Conservation (phyloP, 2,797 vertebrate genomes). For the Florisuga fusca region DNA sequence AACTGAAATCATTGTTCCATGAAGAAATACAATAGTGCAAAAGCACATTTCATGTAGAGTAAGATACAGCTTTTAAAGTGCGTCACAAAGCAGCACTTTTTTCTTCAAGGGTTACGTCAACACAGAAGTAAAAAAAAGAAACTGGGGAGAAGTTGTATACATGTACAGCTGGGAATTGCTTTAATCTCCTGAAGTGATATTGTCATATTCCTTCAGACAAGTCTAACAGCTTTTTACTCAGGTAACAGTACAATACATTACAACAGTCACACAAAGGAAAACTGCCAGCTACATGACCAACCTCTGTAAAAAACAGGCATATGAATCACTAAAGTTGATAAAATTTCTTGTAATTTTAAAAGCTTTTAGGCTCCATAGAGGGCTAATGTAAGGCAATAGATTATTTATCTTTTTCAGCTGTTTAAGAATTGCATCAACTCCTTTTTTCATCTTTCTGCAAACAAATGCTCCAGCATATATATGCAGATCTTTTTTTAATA, state of each 20-base stretch:
- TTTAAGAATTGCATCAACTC: slow-evolving; percentile 51
- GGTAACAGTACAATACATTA: slow-evolving; percentile 54
- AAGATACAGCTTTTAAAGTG: background rate
- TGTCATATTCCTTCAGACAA: slow-evolving; percentile 17
- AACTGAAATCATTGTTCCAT: background rate
- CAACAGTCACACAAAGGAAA: slow-evolving; percentile 45
- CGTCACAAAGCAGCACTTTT: background rate
- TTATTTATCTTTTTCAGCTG: slow-evolving; percentile 64
- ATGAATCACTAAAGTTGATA: slow-evolving; percentile 53
- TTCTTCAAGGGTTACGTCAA: background rate
- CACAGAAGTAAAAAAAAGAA: background rate
- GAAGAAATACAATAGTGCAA: slow-evolving; percentile 8
- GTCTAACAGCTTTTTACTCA: slow-evolving; percentile 55
- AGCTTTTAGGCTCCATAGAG: slow-evolving; percentile 74
- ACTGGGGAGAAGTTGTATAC: background rate
- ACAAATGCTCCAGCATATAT: slow-evolving; percentile 1
- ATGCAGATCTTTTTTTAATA: background rate
- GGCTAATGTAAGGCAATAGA: slow-evolving; percentile 55
- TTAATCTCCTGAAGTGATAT: slow-evolving; percentile 3
- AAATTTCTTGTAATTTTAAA: slow-evolving; percentile 67
- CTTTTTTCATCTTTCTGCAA: background rate
- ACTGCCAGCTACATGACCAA: slow-evolving; percentile 52
- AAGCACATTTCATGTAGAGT: background rate
- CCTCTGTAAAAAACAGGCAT: slow-evolving; percentile 47
- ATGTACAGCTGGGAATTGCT: background rate